A percentile compares a stretch with the other conserved stretches of the same genome.
Conservation (phyloP, 2,113 vertebrate genomes). For the Copsychus sechellarum region DNA sequence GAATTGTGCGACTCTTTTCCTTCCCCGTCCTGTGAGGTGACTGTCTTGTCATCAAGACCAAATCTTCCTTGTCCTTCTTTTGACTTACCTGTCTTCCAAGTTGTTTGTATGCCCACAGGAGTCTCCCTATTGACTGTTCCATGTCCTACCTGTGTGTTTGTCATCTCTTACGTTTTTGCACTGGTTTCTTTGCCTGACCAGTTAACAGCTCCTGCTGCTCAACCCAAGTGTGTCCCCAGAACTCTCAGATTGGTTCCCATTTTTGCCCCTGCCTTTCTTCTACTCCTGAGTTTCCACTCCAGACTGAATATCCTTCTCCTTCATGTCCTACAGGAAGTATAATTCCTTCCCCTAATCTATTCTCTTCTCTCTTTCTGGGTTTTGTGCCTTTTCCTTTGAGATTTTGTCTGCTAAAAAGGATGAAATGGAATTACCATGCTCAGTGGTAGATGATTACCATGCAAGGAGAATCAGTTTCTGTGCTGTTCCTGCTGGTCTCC, state of each 20-base stretch:
- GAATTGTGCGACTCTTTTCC: neutral
- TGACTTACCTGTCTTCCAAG: neutral
- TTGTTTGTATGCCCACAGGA: neutral
- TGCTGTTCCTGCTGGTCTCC: neutral
- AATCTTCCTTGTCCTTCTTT: neutral
- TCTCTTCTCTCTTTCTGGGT: neutral
- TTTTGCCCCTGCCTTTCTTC: neutral
- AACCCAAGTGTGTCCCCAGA: neutral
- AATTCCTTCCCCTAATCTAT: neutral
- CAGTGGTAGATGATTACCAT: neutral
- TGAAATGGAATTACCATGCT: neutral
- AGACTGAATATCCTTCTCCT: neutral
- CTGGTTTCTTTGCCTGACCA: neutral
- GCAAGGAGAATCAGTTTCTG: neutral
- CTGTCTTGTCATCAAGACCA: neutral
- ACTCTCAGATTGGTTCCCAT: neutral
- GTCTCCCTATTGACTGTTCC: neutral
- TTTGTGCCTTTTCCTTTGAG: neutral
- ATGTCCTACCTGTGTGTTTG: fast-evolving
- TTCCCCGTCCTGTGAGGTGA: neutral
- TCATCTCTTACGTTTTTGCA: neutral
- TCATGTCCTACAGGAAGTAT: neutral
- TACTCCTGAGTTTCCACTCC: neutral
- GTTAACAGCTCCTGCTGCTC: neutral
- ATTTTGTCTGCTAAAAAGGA: neutral